A percentile compares a stretch with the other conserved stretches of the same genome.
Conservation (phyloP, 2,888 invertebrate species). For the Trissoscelio sp. region DNA sequence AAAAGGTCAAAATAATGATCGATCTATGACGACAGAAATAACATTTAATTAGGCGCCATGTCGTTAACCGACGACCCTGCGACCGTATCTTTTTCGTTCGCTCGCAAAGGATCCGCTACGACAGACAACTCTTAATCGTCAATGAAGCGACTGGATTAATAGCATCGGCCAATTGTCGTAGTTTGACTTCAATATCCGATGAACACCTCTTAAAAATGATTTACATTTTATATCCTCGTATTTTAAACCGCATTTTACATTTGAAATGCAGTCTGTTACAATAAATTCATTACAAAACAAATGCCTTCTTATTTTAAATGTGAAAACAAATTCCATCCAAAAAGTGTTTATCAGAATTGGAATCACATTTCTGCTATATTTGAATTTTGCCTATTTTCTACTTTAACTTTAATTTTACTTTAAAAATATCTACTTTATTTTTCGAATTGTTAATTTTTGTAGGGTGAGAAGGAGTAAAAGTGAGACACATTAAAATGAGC, state of each 20-base stretch:
- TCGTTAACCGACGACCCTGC: conserved; percentile 71
- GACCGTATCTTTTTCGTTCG: conserved; percentile 69
- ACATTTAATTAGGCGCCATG: conserved; percentile 73
- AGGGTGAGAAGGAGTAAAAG: no score
- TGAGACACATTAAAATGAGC: no score
- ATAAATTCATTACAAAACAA: no score
- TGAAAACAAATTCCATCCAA: no score
- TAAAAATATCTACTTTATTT: no score
- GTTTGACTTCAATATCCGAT: conserved; percentile 51
- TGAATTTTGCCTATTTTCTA: no score
- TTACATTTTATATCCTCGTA: conserved; percentile 3
- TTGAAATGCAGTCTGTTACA: no score
- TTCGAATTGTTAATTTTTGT: no score
- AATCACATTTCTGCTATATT: no score
- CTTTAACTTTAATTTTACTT: no score
- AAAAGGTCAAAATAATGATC: conserved; percentile 72
- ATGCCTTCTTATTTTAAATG: no score
- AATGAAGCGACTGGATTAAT: conserved; percentile 64
- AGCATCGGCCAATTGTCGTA: conserved; percentile 67
- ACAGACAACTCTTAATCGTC: conserved; percentile 66
- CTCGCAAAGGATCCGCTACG: conserved; percentile 63
- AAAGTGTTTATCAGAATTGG: no score
- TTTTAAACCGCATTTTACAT: neutral
- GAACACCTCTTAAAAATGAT: conserved; percentile 50
- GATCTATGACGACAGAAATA: conserved; percentile 71